phyloP scores from a whole-genome alignment of 2,113 vertebrate genomes.

The Symphodus melops region DNA sequence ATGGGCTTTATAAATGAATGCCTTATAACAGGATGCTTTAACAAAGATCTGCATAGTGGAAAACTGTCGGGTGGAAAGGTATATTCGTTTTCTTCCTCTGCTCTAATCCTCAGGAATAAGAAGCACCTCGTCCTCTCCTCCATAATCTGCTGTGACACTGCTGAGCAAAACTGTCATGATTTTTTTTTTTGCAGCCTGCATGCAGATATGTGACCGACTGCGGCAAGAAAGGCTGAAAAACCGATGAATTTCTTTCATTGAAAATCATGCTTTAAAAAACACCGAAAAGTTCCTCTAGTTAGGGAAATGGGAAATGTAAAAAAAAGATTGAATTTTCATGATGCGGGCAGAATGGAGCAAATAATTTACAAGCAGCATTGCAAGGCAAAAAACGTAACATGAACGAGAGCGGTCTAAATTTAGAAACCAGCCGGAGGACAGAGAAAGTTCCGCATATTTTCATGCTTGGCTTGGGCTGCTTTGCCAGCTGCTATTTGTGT shows the following conservation, averaged over 20 bases:
- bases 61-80: background rate
- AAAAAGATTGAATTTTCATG: background rate
- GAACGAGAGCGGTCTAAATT: constrained; percentile 59
- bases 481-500: constrained; percentile 75
- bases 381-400: constrained; percentile 22
- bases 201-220: constrained; percentile 34
- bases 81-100: constrained; percentile 27
- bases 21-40: background rate
- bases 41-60: background rate
- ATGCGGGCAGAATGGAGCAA: background rate
- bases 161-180: constrained; percentile 56
- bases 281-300: no score
- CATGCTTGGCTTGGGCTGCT: constrained; percentile 75
- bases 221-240: background rate
- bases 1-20: background rate
- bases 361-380: constrained; percentile 3
- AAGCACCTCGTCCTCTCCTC: constrained; percentile 42
- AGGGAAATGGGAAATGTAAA: background rate
- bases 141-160: constrained; percentile 68
- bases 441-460: constrained; percentile 75
- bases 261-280: background rate
- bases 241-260: background rate
- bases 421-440: constrained; percentile 72
- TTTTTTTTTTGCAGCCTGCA: constrained; percentile 41
- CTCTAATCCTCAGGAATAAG: constrained; percentile 52